Evolutionary conservation across 2,113 vertebrate genomes (phyloP), one percentile per base, ranked within the genome.

Genomic region (Tor tambroides): DNA sequence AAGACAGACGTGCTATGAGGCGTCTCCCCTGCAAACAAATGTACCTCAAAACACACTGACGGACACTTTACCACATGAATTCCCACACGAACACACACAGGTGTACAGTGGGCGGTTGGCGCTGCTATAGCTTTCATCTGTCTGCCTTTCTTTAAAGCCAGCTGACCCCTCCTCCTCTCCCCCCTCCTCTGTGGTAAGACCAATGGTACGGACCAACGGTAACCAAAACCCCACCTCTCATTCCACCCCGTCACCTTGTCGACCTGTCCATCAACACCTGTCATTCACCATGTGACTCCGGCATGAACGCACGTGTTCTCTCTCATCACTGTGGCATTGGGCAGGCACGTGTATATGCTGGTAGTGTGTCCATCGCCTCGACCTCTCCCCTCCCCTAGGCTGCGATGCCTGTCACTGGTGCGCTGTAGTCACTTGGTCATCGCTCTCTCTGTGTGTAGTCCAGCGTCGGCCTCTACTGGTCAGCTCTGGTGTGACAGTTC

Each of bases 71-170:
- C 67, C 32, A 84, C 10, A 74, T 43, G 19, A 38, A 35, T n/a
- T 46, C 63, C 51, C 75, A 81, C 43, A 46, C 43, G 65, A 6
- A 67, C 32, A 82, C 59, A 69, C 49, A 43, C 46, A 85, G 49
- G 11, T 65, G 28, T 72, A 23, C 69, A 41, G 61, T 79, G 38
- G 86, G 86, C 84, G 90, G 65, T 91, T 82, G 93, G 93, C 93
- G 91, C 95, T 96, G 95, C 95, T 96, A 97, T 96, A 97, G 92
- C 96, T 98, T 96, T 97, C 96, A 96, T 99, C 96, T 98, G 95
- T 99, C 96, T 99, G 95, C 97, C 97, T 99, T 98, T 98, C 96
- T 98, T 98, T 99, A 99, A 99, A 99, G 98, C 97, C 98, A 98
- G 96, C 97, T 98, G 98, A 99, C 95, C 96, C 96, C 89, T 93